Evolutionary conservation across 2,888 invertebrate genomes (phyloP), one percentile per base, ranked within the genome.

Genomic region (Lepidochrysops patricia): DNA sequence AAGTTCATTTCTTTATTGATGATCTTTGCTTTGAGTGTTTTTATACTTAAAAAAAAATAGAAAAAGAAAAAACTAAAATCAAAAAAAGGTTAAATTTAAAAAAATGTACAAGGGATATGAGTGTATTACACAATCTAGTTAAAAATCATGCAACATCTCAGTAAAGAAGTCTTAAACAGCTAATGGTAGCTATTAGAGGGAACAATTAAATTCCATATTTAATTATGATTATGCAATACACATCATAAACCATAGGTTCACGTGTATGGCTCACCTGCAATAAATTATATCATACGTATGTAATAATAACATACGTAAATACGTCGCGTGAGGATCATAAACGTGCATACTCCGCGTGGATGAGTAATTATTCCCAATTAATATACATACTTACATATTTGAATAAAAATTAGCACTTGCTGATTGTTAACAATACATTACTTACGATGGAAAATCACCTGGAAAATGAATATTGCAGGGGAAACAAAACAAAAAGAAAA

Each of bases 331-430:
- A 72, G 69, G 70, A 65, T 66, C 60, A 65, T 50, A 70, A 79
- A 78, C 79, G 78, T 80, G 81, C 66, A 60, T 62, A 49, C 19
- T 66, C 71, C 80, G 82, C 81, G 84, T 84, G 82, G 67, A 67
- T 66, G 72, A 74, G 67, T 70, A 79, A 80, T 52, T 50, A 52
- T 13, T 26, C 35, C 50, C 19, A 50, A 58, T 50, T 50, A 15
- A 58, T 52, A 35, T 48, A 57, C 0, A 15, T 57, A 57, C 35
- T n/a, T 29, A 32, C 29, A 12, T 29, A 29, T 19, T 57, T 58
- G 9, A 58, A 34, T 27, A 43, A 61, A 61, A 35, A 62, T 63
- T 60, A 49, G 50, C 50, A 52, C 50, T 35, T 27, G 58, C n/a
- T 43, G n/a, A 54, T 29, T 54, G 12, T 12, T 15, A 32, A 15